Conservation (phyloP, 1,140 invertebrate genomes). For the Saxidomus purpurata region DNA sequence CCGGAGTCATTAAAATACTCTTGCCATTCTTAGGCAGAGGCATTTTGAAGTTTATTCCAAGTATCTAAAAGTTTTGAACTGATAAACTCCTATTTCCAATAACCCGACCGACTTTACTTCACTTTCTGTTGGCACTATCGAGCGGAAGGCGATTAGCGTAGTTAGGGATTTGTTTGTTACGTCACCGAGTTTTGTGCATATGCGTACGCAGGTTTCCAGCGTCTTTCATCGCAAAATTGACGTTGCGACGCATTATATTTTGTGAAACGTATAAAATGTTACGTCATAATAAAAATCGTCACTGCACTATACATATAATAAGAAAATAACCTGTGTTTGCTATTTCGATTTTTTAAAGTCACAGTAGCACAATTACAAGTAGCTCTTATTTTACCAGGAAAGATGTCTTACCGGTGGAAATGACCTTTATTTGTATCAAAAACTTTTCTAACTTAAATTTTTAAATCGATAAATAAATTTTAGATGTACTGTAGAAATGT, state of each 20-base stretch:
- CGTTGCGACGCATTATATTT: background rate
- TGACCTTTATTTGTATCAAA: too few species aligned
- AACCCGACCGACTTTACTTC: slow-evolving; percentile 18
- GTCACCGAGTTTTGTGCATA: slow-evolving; percentile 49
- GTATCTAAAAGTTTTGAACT: background rate
- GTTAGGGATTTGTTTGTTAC: slow-evolving; percentile 65
- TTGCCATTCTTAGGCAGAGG: slow-evolving; percentile 76
- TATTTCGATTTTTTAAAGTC: too few species aligned
- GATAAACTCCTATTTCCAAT: slow-evolving; percentile 29
- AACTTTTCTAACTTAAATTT: too few species aligned
- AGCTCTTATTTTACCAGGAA: too few species aligned
- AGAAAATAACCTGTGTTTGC: too few species aligned
- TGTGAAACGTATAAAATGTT: too few species aligned
- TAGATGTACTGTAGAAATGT: too few species aligned
- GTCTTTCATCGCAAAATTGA: background rate
- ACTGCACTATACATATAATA: too few species aligned
- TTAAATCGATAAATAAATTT: too few species aligned
- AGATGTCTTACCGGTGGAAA: too few species aligned
- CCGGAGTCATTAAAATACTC: slow-evolving; percentile 80
- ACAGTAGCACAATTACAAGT: too few species aligned
- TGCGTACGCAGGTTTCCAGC: slow-evolving; percentile 53
- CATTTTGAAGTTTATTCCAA: slow-evolving; percentile 62
- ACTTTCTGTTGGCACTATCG: slow-evolving; percentile 7
- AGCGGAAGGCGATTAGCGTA: slow-evolving; percentile 60
- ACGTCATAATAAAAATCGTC: too few species aligned